Conservation (phyloP, 2,888 invertebrate species). For the Drosophila monieri region DNA sequence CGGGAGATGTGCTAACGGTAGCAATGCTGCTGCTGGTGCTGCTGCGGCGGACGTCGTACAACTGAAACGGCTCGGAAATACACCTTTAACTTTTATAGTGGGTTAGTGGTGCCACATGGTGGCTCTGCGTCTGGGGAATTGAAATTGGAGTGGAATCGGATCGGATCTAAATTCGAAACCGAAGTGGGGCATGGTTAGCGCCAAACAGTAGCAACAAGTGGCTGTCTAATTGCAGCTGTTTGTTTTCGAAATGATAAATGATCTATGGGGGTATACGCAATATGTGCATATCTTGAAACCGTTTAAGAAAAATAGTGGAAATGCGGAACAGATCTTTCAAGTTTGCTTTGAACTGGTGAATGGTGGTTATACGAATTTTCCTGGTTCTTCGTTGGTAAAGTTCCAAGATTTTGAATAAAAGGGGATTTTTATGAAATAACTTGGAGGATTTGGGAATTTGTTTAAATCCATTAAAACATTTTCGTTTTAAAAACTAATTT, state of each 20-base stretch:
- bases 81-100: conserved; percentile 56
- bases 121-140: conserved; percentile 16
- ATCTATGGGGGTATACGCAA: conserved; percentile 25
- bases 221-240: conserved; percentile 35
- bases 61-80: conserved; percentile 49
- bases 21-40: conserved; percentile 20
- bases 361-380: not conserved
- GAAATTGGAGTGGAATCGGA: conserved; percentile 27
- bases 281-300: conserved; percentile 6
- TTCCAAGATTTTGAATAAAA: not conserved
- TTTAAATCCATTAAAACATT: not conserved
- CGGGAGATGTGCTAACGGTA: conserved; percentile 13
- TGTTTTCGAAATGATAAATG: conserved; percentile 47
- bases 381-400: not conserved
- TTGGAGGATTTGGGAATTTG: too few species aligned
- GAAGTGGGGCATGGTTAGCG: conserved; percentile 44
- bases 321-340: conserved; percentile 34
- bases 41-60: conserved; percentile 46
- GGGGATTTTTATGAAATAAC: not conserved
- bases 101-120: conserved; percentile 10
- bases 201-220: conserved; percentile 42
- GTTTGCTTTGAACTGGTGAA: conserved; percentile 20
- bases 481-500: not conserved
- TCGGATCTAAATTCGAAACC: conserved; percentile 33
- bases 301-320: conserved; percentile 25